phyloP scores from a whole-genome alignment of 2,113 vertebrate species.

The Corydoras sp. region DNA sequence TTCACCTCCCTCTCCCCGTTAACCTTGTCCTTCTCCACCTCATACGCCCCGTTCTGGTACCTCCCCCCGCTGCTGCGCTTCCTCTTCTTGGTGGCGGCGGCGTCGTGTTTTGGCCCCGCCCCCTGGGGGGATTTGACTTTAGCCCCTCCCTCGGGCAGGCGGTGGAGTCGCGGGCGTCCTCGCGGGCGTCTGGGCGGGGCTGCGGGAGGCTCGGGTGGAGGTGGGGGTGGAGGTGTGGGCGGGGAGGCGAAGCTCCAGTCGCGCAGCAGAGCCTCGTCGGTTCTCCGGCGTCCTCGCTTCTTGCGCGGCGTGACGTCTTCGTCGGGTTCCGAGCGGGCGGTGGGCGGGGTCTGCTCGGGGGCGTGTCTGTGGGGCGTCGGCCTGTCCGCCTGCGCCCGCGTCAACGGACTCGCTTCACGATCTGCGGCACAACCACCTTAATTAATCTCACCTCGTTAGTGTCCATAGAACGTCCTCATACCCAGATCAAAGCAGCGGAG shows the following conservation, averaged over 20 bases:
- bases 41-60: constrained; percentile 90
- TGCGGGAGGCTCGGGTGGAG: constrained; percentile 22
- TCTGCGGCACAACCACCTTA: constrained; percentile 46
- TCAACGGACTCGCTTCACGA: constrained; percentile 30
- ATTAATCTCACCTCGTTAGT: no score
- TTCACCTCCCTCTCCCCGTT: constrained; percentile 58
- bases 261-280: constrained; percentile 61
- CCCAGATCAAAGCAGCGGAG: no score
- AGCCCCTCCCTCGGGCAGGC: constrained; percentile 46
- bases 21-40: constrained; percentile 77
- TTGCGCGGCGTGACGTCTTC: constrained; percentile 56
- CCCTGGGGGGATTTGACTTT: constrained; percentile 42
- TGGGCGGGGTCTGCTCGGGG: constrained; percentile 29
- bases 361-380: constrained; percentile 35
- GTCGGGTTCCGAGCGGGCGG: constrained; percentile 47
- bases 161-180: constrained; percentile 66
- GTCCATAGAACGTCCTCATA: no score
- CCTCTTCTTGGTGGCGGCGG: constrained; percentile 76
- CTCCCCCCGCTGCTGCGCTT: constrained; percentile 84
- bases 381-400: constrained; percentile 37
- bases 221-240: constrained; percentile 54
- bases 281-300: constrained; percentile 61
- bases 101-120: constrained; percentile 39
- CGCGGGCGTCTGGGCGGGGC: constrained; percentile 58
- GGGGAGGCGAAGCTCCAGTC: constrained; percentile 67